Percentiles rank a stretch among this genome's conserved stretches.
phyloP scores from a whole-genome alignment of 2,113 vertebrate genomes.

The Riparia riparia region DNA sequence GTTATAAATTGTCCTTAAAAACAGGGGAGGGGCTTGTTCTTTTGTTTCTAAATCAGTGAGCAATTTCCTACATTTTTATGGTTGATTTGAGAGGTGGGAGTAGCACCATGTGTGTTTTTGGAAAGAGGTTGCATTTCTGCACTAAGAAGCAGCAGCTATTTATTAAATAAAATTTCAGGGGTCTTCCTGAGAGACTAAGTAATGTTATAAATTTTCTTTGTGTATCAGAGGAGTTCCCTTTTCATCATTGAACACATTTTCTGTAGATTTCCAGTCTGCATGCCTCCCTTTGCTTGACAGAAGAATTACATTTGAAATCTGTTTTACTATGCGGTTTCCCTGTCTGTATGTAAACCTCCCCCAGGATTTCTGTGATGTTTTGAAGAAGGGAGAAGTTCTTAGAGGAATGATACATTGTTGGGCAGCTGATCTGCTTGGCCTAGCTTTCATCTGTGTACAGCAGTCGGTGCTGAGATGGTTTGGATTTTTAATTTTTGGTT shows the following conservation, averaged over 20 bases:
- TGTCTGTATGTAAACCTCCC: neutral
- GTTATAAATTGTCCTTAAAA: neutral
- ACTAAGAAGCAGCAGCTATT: neutral
- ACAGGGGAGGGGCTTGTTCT: neutral
- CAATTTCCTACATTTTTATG: neutral
- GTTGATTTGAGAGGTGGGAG: neutral
- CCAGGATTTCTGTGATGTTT: neutral
- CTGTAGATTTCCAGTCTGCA: neutral
- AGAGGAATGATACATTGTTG: neutral
- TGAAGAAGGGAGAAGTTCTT: neutral
- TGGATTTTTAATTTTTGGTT: neutral
- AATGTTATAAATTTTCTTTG: neutral
- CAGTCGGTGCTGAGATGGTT: neutral
- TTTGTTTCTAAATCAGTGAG: neutral
- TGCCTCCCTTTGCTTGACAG: neutral
- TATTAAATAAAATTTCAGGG: neutral
- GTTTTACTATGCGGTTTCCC: neutral
- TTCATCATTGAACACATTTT: neutral
- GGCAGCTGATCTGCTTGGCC: neutral
- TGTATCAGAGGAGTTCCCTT: neutral
- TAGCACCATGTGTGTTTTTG: neutral
- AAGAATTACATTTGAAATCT: neutral
- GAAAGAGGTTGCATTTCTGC: neutral
- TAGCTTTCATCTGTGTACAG: neutral
- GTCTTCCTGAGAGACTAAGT: neutral